phyloP scores from a whole-genome alignment of 1,140 invertebrate genomes.

The Dinothrombium tinctorium region DNA sequence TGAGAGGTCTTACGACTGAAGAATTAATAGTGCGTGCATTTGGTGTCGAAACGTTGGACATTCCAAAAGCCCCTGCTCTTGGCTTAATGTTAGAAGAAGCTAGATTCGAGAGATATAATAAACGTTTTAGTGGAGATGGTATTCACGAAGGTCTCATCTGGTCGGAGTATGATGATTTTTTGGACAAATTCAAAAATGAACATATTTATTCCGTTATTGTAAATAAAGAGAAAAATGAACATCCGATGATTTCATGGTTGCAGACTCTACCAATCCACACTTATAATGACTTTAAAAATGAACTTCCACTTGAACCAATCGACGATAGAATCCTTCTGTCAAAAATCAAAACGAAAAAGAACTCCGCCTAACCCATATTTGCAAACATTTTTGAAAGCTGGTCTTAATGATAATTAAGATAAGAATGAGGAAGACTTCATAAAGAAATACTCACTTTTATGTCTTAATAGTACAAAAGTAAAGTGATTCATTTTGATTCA shows the following conservation, averaged over 20 bases:
- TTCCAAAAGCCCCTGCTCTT: conserved; percentile 76
- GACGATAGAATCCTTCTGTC: not conserved
- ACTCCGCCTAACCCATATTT: no score
- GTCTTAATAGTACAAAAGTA: no score
- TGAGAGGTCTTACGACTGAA: conserved; percentile 38
- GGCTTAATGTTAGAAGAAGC: conserved; percentile 68
- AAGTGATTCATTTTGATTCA: no score
- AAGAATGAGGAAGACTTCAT: no score
- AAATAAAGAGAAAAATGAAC: conserved; percentile 25
- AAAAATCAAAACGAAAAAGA: no score
- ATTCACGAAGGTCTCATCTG: conserved; percentile 60
- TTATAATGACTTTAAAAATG: not conserved
- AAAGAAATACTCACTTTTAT: no score
- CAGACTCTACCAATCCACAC: conserved; percentile 37
- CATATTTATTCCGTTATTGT: conserved; percentile 43
- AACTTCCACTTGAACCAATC: not conserved
- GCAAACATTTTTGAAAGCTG: no score
- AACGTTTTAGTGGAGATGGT: conserved; percentile 53
- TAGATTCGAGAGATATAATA: conserved; percentile 73
- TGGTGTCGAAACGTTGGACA: conserved; percentile 43
- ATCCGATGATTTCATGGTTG: conserved; percentile 45
- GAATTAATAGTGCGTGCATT: conserved; percentile 40
- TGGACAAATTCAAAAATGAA: conserved; percentile 50
- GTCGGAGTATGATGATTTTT: conserved; percentile 39
- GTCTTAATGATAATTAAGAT: no score